Evolutionary conservation across 2,113 vertebrate genomes (phyloP), one percentile per base, ranked within the genome.

Genomic region (Maccullochella peelii): DNA sequence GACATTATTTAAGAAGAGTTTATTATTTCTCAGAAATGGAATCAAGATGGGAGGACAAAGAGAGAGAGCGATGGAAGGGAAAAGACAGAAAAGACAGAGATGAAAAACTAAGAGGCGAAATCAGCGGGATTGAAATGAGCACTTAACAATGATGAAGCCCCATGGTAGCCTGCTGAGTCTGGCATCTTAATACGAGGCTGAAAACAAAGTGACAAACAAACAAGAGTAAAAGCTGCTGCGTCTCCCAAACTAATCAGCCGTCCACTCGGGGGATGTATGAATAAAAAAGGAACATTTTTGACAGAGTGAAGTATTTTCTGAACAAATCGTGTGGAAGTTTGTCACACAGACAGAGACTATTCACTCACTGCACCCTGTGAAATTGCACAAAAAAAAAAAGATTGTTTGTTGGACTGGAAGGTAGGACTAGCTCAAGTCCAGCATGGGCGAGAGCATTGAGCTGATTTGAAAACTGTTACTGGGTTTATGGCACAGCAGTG

Each of bases 111-210:
- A 84, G 80, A 87, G 69, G 86, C 83, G 82, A 91, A 93, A 94
- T 91, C 91, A 94, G 90, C 62, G 11, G 86, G 86, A 92, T 70
- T 88, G 90, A 89, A 94, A 93, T 91, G 94, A 94, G 92, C 92
- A 93, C 94, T 94, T 94, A 94, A 92, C 94, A 92, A 86, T 94
- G 93, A 95, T 93, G 91, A 93, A 91, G 89, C 89, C 91, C 90
- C 89, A 54, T 69, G 83, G 86, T 55, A 82, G 89, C 89, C 89
- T 75, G 91, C 94, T 92, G 93, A 92, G 92, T 57, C 84, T 87
- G 88, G 87, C 88, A 82, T 93, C 91, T 93, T 93, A 93, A 93
- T 88, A 83, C 47, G 2, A 68, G 75, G 67, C 88, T 88, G 86
- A 85, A 92, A 85, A 94, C 91, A 94, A 88, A 93, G 89, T 84